Base-by-base conservation (phyloP, 2,113 vertebrate genomes). In the Echinops telfairi region DNA sequence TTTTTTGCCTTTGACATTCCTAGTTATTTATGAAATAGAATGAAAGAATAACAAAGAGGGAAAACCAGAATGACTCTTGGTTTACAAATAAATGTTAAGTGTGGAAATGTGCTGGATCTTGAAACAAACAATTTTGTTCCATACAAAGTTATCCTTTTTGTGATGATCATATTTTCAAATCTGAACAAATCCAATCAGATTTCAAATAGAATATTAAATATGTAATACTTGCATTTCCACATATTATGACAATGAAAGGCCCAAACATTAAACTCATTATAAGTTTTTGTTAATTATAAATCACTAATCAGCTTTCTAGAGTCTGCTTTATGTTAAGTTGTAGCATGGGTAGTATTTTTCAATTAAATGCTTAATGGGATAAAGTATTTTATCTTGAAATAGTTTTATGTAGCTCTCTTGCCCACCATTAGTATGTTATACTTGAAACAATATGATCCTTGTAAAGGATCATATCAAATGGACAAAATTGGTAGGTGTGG, bases 221-320 rank as follows among this genome's bases (percentile, higher is more conserved):
- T 53, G 47, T 14, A 53, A 53, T 53, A 53, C 10, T 6, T 53
- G 12, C 10, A 14, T 53, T 53, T 81, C n/a, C 12, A 57, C 58
- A 47, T 77, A 17, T 43, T 94, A 0, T 11, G 14, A 11, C 3
- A 57, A 36, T 60, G 25, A 87, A 93, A 77, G 7, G 2, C 25
- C 53, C 89, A 38, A 58, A 60, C 9, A 73, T 22, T 83, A 31
- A 91, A 23, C 36, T 71, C 12, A 73, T 75, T n/a, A 79, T 27
- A 23, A 73, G 10, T 76, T 83, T 64, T 6, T 70, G 4, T 62
- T 70, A 75, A 91, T 70, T 91, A 70, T 53, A 79, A 79, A 93
- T 62, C n/a, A 73, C 14, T 53, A 17, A 80, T 53, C 10, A 10
- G 47, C 47, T 53, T 53, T 15, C n/a, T 38, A 10, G 66, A 27